Evolutionary conservation across 2,797 vertebrate species (phyloP).

Genomic region (Thunnus albacares): DNA sequence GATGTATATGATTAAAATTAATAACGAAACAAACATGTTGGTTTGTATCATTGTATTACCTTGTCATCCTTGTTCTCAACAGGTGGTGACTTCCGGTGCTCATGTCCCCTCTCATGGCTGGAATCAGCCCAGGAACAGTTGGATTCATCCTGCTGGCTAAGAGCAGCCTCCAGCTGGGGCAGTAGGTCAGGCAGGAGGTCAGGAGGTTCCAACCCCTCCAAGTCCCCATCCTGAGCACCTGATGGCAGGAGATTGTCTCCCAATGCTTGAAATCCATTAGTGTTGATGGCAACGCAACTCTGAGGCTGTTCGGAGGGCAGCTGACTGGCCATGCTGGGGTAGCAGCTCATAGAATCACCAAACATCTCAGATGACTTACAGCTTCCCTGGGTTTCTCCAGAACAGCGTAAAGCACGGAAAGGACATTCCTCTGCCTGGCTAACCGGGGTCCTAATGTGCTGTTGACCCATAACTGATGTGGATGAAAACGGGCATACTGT

Average conservation of each 20-base stretch:
- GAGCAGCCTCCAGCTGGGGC: constrained; percentile 92
- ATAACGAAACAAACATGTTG: background rate
- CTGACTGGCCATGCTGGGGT: constrained; percentile 81
- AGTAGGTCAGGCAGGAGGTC: constrained; percentile 95
- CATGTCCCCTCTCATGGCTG: constrained; percentile 60
- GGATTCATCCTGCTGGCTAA: constrained; percentile 89
- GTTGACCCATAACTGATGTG: constrained; percentile 86
- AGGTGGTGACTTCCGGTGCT: constrained; percentile 62
- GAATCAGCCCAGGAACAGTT: constrained; percentile 80
- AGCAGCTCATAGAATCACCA: constrained; percentile 90
- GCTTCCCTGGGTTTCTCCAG: constrained; percentile 90
- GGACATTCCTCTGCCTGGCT: constrained; percentile 87
- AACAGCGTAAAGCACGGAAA: constrained; percentile 90
- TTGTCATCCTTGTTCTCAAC: constrained; percentile 72
- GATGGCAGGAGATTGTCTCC: constrained; percentile 91
- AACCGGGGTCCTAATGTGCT: constrained; percentile 85
- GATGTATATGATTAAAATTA: background rate
- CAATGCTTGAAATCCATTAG: constrained; percentile 92
- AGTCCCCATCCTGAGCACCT: constrained; percentile 88
- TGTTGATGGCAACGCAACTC: constrained; percentile 84
- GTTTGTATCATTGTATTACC: constrained; percentile 57
- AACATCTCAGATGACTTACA: constrained; percentile 92
- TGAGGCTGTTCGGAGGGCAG: constrained; percentile 89
- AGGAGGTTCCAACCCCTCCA: constrained; percentile 91
- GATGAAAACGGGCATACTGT: constrained; percentile 90